phyloP scores from a whole-genome alignment of 64 coral and sea anemone species.

The Cladopsammia gracilis region DNA sequence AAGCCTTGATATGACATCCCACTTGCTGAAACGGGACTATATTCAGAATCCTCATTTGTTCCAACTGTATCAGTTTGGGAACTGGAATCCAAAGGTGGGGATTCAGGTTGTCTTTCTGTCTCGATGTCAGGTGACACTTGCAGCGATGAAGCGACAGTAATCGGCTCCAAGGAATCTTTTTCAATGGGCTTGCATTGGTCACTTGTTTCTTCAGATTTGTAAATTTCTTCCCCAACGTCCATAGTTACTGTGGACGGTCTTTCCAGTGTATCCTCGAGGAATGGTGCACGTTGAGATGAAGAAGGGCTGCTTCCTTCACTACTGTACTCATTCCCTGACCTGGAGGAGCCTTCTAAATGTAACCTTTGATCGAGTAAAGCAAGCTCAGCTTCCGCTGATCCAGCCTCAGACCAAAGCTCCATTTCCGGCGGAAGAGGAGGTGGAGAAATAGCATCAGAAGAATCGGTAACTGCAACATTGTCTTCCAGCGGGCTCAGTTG shows the following conservation, averaged over 20 bases:
- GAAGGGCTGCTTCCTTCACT: slow-evolving; percentile 2
- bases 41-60: background rate
- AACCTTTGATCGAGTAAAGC: slow-evolving; percentile 40
- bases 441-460: slow-evolving; percentile 38
- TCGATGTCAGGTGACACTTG: background rate
- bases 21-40: background rate
- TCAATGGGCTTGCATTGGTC: background rate
- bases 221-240: background rate
- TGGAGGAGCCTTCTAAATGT: slow-evolving; percentile 14
- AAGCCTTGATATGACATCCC: background rate
- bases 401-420: slow-evolving; percentile 43
- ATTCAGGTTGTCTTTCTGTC: background rate
- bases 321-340: slow-evolving; percentile 4
- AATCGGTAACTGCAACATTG: background rate
- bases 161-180: background rate
- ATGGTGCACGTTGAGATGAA: background rate
- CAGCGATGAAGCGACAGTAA: background rate
- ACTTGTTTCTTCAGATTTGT: background rate
- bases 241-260: background rate
- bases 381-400: slow-evolving; percentile 25
- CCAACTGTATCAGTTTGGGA: background rate
- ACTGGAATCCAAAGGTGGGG: background rate
- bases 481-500: background rate
- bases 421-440: slow-evolving; percentile 64
- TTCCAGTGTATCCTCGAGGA: background rate